phyloP scores from a whole-genome alignment of 2,797 vertebrate species.

The Lepilemur ruficaudatus region DNA sequence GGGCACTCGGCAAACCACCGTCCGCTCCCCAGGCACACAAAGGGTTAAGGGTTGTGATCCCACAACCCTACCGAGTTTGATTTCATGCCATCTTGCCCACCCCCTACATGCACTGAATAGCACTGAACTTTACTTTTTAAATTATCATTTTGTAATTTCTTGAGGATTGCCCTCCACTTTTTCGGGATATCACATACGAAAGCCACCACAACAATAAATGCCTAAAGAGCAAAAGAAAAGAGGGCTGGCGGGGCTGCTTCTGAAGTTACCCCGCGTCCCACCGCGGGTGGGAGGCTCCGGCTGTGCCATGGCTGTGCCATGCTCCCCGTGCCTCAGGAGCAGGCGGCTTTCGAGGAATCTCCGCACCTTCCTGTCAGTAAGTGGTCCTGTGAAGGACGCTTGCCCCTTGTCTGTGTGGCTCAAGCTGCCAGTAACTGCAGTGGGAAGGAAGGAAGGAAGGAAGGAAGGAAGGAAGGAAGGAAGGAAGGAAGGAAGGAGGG shows the following conservation, averaged over 20 bases:
- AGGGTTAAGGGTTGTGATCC: not conserved
- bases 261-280: rapidly evolving
- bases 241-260: not conserved
- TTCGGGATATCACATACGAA: not conserved
- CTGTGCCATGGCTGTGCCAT: not conserved
- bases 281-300: not conserved
- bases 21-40: not conserved
- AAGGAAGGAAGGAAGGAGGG: not conserved
- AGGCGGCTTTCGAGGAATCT: not conserved
- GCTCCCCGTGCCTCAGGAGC: not conserved
- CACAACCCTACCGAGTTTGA: not conserved
- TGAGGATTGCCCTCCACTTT: not conserved
- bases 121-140: not conserved
- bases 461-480: not conserved
- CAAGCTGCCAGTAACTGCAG: not conserved
- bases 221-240: not conserved
- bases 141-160: not conserved
- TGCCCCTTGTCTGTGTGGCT: not conserved
- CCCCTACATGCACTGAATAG: not conserved
- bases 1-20: rapidly evolving
- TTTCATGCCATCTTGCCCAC: not conserved
- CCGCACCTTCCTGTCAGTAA: rapidly evolving
- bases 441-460: not conserved
- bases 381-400: not conserved
- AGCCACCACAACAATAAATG: not conserved